Conservation (phyloP, 2,888 invertebrate species). For the Aspidiotus destructor region DNA sequence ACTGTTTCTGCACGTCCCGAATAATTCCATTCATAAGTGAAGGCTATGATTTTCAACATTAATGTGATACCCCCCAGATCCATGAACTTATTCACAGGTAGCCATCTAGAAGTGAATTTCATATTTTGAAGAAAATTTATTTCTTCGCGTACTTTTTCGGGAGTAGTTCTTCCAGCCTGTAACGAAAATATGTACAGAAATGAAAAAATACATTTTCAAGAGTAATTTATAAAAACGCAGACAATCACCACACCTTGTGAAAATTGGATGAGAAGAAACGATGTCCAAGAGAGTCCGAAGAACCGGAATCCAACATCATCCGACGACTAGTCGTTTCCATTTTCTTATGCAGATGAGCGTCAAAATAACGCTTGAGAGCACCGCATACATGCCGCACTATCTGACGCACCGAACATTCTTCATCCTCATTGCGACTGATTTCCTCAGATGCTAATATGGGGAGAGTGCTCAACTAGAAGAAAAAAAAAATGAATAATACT, state of each 20-base stretch:
- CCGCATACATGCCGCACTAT: constrained; percentile 84
- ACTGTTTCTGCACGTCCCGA: constrained; percentile 76
- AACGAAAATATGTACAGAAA: constrained; percentile 20
- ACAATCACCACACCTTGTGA: constrained; percentile 29
- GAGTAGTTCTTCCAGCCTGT: constrained; percentile 53
- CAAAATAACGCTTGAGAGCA: constrained; percentile 79
- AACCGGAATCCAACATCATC: constrained; percentile 35
- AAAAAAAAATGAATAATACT: neutral
- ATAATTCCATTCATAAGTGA: constrained; percentile 86
- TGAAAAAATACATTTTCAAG: constrained; percentile 1
- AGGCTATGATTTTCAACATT: constrained; percentile 74
- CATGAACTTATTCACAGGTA: constrained; percentile 77
- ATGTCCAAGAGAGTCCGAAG: constrained; percentile 12
- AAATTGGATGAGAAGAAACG: constrained; percentile 27
- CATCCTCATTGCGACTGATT: constrained; percentile 62
- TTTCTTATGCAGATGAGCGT: constrained; percentile 75
- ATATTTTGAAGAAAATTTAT: constrained; percentile 68
- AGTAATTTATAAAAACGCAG: neutral
- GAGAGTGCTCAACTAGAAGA: constrained; percentile 63
- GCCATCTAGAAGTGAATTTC: constrained; percentile 62
- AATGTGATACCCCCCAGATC: constrained; percentile 72
- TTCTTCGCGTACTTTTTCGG: constrained; percentile 70
- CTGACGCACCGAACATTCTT: constrained; percentile 80
- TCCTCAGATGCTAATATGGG: constrained; percentile 66
- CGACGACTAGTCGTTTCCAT: constrained; percentile 57